These are phyloP conservation scores for Threskiornis aethiopicus DNA, from an alignment of 2,797 vertebrate genomes.

Conservation along the genomic window DNA sequence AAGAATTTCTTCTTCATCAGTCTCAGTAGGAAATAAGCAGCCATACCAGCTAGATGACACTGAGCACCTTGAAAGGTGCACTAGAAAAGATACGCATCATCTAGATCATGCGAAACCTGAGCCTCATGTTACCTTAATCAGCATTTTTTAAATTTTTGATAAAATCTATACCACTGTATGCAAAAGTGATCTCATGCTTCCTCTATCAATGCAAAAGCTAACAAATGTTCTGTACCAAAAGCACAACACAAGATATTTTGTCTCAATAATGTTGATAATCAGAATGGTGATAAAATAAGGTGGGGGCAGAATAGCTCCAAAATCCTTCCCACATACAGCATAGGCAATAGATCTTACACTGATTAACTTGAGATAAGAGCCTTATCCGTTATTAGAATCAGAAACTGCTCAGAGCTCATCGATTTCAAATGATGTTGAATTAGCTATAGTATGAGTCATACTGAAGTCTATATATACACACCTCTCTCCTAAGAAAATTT, in stretches of 20 bases:
- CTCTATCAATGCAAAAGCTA: not conserved
- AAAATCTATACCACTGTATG: not conserved
- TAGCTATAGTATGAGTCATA: not conserved
- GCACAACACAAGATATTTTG: not conserved
- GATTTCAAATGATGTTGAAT: not conserved
- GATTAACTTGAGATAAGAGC: not conserved
- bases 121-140: not conserved
- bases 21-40: not conserved
- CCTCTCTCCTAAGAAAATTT: not conserved
- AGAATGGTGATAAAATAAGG: not conserved
- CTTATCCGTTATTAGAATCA: not conserved
- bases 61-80: not conserved
- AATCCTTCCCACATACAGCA: not conserved
- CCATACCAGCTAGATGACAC: not conserved
- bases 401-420: not conserved
- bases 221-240: not conserved
- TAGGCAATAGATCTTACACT: not conserved
- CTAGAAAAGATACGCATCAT: not conserved
- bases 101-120: not conserved
- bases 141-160: not conserved
- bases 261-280: not conserved
- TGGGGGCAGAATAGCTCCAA: not conserved
- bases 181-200: not conserved
- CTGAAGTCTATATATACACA: not conserved
- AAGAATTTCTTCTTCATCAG: not conserved